These are phyloP conservation scores for Pseudochirops cupreus DNA, from an alignment of 2,797 vertebrate genomes.

Conservation along the genomic window DNA sequence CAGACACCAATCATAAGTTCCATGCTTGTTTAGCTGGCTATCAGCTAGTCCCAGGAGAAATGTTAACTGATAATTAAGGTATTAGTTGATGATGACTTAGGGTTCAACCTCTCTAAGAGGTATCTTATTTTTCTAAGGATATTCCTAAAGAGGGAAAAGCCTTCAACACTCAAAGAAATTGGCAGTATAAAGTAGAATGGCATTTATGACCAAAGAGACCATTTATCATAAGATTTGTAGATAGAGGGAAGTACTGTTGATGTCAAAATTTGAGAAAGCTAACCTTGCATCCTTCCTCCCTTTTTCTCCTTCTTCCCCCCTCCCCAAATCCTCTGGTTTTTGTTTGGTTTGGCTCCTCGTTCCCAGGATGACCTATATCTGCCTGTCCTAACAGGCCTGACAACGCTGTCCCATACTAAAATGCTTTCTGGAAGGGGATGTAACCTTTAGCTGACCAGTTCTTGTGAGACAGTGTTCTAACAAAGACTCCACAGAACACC, in stretches of 20 bases:
- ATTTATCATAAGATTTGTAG: accelerated
- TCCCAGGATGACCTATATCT: not conserved
- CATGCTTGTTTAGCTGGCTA: accelerated
- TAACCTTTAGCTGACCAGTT: not conserved
- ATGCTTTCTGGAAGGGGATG: not conserved
- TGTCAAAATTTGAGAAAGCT: not conserved
- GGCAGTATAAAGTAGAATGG: not conserved
- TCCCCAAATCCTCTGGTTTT: not conserved
- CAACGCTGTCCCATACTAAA: not conserved
- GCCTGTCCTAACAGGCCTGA: not conserved
- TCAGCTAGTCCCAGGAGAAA: not conserved
- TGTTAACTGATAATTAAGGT: not conserved
- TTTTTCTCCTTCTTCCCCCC: not conserved
- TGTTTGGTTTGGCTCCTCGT: not conserved
- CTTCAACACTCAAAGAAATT: not conserved
- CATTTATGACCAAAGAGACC: not conserved
- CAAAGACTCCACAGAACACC: not conserved
- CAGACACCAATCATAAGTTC: not conserved
- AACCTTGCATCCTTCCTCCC: not conserved
- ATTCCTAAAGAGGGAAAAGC: not conserved
- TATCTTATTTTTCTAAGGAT: not conserved
- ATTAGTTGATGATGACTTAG: not conserved
- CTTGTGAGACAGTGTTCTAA: not conserved
- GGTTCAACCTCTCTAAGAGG: not conserved
- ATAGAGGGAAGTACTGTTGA: not conserved